Conservation (phyloP, 2,888 invertebrate species). For the Drosophila kuntzei region DNA sequence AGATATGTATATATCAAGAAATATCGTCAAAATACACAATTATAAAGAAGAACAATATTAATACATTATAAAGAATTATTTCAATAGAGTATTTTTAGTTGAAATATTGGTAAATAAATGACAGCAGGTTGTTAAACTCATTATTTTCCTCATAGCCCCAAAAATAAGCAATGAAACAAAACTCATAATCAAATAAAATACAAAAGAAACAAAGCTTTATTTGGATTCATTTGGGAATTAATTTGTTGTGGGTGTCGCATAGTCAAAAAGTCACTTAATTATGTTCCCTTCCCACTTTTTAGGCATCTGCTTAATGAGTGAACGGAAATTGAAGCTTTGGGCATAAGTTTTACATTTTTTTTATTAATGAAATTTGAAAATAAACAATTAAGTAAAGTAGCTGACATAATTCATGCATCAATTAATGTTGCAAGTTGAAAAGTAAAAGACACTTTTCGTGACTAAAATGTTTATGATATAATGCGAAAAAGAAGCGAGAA, state of each 20-base stretch:
- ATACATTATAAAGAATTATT: constrained; percentile 6
- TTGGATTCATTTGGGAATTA: constrained; percentile 38
- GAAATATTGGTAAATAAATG: constrained; percentile 27
- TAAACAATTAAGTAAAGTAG: constrained; percentile 34
- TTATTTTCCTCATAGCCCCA: constrained; percentile 29
- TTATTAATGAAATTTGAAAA: constrained; percentile 29
- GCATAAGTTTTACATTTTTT: constrained; percentile 22
- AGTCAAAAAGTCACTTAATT: constrained; percentile 44
- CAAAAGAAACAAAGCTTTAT: constrained; percentile 11
- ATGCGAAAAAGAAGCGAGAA: constrained; percentile 31
- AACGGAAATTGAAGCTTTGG: constrained; percentile 67
- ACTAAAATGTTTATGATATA: constrained; percentile 67
- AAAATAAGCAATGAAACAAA: constrained; percentile 33
- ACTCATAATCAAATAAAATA: not conserved
- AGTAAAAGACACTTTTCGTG: constrained; percentile 36
- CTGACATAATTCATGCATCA: constrained; percentile 63
- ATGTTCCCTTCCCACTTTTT: constrained; percentile 6
- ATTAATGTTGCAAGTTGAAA: constrained; percentile 19
- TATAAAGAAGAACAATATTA: constrained; percentile 2
- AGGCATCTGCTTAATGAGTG: constrained; percentile 56
- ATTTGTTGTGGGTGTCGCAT: constrained; percentile 15
- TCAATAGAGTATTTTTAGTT: constrained; percentile 14
- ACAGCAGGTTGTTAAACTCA: constrained; percentile 69
- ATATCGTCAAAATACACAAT: not conserved
- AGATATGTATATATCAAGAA: too few species aligned